phyloP scores from a whole-genome alignment of 2,888 invertebrate species.

The Ochropleura leucogaster region DNA sequence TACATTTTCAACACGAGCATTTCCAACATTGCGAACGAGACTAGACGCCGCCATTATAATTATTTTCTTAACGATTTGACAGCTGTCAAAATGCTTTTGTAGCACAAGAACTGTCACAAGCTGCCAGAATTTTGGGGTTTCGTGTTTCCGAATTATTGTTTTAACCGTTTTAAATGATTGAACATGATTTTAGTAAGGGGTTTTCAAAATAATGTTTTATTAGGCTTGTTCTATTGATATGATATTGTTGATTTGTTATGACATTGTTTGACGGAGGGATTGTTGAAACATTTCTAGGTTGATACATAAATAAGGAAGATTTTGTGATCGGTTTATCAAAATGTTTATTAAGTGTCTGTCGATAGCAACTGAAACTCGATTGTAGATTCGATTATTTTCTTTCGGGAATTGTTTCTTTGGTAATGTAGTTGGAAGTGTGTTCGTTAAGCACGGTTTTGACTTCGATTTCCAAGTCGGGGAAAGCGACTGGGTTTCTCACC shows the following conservation, averaged over 20 bases:
- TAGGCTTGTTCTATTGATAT: neutral
- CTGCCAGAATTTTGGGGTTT: constrained; percentile 52
- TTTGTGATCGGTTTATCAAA: neutral
- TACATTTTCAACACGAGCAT: constrained; percentile 37
- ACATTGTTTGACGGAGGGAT: neutral
- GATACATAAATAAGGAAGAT: neutral
- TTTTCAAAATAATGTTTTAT: constrained; percentile 1
- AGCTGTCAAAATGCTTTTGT: constrained; percentile 57
- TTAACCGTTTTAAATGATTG: constrained; percentile 19
- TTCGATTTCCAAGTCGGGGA: neutral
- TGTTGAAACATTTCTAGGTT: neutral
- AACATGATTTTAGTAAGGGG: constrained; percentile 25
- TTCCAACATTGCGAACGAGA: constrained; percentile 5
- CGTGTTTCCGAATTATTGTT: constrained; percentile 38
- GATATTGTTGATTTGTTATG: constrained; percentile 32
- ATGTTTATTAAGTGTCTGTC: neutral
- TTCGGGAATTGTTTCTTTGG: neutral
- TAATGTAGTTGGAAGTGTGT: neutral
- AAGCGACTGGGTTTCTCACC: neutral
- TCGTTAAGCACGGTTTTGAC: neutral
- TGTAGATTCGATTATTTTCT: neutral
- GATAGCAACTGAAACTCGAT: neutral
- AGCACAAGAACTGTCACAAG: constrained; percentile 28
- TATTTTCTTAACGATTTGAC: constrained; percentile 56
- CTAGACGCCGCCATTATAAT: constrained; percentile 24